Evolutionary conservation across 2,888 invertebrate genomes (phyloP), one percentile per base, ranked within the genome.

Genomic region (Tricholauxania praeusta): DNA sequence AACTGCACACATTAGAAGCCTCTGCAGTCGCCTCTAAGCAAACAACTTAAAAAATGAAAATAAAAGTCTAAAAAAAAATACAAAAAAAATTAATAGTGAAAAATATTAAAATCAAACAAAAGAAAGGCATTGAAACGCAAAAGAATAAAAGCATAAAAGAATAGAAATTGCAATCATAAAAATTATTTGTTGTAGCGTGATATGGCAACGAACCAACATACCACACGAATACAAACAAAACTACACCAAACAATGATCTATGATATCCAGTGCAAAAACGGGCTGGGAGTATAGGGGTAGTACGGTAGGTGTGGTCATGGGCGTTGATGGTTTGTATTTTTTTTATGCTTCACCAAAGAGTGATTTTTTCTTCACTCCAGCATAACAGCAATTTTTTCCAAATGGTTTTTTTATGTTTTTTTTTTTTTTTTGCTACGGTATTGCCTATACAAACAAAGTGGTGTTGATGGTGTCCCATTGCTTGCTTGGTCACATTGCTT

Each of bases 331-430:
- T 2, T 39, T 39, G 10, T 10, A 39, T 10, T 10, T 39, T 39
- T 39, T 39, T 39, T 39, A 10, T 39, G 1, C 10, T 7, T 39
- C 8, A 39, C 39, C 28, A 39, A 39, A 39, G 10, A 39, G 39
- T 10, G 39, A 28, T 28, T 28, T 28, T 28, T 28, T 28, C 28
- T 28, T 28, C 28, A 28, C 28, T 28, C 3, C 28, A 28, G 28
- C 28, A 28, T 28, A 28, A 28, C 28, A 3, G 28, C 10, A 10
- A 8, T 10, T 72, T 74, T 76, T 77, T 76, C 76, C 72, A 78
- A 79, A 79, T 79, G 77, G 76, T 73, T 75, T 77, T 79, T 78
- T 77, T 77, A 75, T 78, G 78, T 79, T 76, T 22, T 1, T 15
- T 19, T 65, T 1, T 15, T 19, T 65, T n/a, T n/a, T 19, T 47